Conservation (phyloP, 2,113 vertebrate species). For the Aldabrachelys gigantea region DNA sequence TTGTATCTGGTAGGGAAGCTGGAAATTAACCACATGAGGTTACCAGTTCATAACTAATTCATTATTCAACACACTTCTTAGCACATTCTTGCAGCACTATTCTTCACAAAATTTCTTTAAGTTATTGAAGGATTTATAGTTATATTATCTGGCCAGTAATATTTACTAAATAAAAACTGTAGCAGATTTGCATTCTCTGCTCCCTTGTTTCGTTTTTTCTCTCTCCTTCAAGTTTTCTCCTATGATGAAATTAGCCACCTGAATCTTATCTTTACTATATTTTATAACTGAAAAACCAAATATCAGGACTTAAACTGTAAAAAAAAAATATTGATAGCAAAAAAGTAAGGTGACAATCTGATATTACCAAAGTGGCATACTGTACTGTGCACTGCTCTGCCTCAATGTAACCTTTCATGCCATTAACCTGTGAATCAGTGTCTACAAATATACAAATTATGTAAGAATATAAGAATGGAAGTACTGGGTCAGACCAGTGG, state of each 20-base stretch:
- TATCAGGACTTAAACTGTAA: not conserved
- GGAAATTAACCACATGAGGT: not conserved
- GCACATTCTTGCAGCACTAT: not conserved
- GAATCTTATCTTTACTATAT: not conserved
- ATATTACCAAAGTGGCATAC: not conserved
- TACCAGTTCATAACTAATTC: not conserved
- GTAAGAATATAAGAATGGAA: not conserved
- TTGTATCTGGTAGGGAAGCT: not conserved
- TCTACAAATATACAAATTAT: not conserved
- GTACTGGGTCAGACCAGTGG: no score
- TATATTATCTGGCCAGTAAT: not conserved
- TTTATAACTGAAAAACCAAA: not conserved
- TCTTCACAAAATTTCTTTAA: not conserved
- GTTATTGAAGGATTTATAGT: not conserved
- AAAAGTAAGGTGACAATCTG: not conserved
- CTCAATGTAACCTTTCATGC: not conserved
- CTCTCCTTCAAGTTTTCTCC: not conserved
- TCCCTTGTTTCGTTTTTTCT: not conserved
- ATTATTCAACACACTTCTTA: not conserved
- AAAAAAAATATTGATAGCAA: not conserved
- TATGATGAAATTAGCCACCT: not conserved
- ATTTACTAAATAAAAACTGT: not conserved
- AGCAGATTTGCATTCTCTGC: not conserved
- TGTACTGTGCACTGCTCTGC: accelerated
- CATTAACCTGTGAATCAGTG: not conserved